These are phyloP conservation scores for Eurystomus gularis DNA, from an alignment of 2,113 vertebrate genomes.

Conservation along the genomic window DNA sequence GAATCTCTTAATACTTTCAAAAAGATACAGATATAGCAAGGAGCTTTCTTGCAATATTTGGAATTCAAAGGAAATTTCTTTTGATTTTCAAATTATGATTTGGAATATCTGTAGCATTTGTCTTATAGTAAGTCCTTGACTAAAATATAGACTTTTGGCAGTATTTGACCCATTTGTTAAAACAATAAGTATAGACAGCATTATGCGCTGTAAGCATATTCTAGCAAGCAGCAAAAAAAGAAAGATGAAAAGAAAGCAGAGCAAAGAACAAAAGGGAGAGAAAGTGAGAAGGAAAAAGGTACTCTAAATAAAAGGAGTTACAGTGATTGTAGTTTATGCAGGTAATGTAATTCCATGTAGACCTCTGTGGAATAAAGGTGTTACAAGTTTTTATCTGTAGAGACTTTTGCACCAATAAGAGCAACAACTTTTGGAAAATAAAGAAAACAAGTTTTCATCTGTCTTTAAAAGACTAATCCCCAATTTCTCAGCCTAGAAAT, in stretches of 20 bases:
- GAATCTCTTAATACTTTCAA: background rate
- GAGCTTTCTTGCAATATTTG: background rate
- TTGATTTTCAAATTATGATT: background rate
- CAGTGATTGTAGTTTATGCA: background rate
- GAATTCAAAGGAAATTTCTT: background rate
- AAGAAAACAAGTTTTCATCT: accelerated
- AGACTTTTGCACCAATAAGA: background rate
- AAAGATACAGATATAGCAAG: background rate
- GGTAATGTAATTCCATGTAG: background rate
- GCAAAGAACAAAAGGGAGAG: background rate
- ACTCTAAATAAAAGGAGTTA: background rate
- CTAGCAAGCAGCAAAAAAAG: background rate
- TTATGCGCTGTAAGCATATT: background rate
- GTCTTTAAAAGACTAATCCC: background rate
- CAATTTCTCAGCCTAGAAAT: background rate
- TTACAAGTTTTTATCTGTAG: background rate
- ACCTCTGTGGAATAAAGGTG: background rate
- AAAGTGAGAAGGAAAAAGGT: background rate
- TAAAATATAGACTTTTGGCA: background rate
- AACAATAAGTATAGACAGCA: background rate
- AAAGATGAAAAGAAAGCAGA: background rate
- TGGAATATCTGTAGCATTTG: background rate
- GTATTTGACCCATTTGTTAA: background rate
- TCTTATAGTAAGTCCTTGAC: background rate
- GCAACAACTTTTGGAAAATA: background rate